Evolutionary conservation across 2,888 invertebrate species (phyloP), one percentile per base, ranked within the genome.

Genomic region (Blastobasis lacticolella): DNA sequence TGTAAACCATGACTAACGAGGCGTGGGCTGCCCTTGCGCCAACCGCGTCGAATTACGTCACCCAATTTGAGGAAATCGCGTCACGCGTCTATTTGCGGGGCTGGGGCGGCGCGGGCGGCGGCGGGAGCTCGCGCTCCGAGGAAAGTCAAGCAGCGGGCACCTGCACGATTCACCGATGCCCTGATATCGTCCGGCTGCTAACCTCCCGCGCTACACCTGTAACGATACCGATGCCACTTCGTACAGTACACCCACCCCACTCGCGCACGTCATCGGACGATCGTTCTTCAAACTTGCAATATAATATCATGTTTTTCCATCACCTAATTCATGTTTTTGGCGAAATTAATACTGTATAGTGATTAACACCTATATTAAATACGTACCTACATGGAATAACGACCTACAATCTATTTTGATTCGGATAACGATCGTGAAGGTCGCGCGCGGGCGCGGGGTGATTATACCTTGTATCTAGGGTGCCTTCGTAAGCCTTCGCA

Each of bases 401-500:
- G 63, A 66, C 63, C 62, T 59, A 58, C 54, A 66, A 71, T 71
- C 68, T 73, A 71, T 74, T 75, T 73, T 59, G 66, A 67, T 73
- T 76, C 73, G 73, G 70, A 71, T 73, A 73, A 67, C 67, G 74
- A 73, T 72, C 73, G 66, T 67, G 61, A 75, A 81, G 77, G 79
- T 78, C 80, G 73, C 57, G 23, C 23, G 55, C 66, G 61, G 65
- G 59, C 55, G 57, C 64, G 68, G 68, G 81, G 81, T 82, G 71
- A 80, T 75, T 71, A 77, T 65, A 81, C 83, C 63, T 73, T 70
- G 73, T 77, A 71, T 70, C 73, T 73, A 71, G 74, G 74, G 76
- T 74, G 69, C 49, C 49, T 45, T 23, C 49, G 37, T 48, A 38
- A 40, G 69, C 49, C 49, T 45, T 23, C 49, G 37, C 49, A 38